phyloP scores from a whole-genome alignment of 2,888 invertebrate species.

The Euplexia lucipara region DNA sequence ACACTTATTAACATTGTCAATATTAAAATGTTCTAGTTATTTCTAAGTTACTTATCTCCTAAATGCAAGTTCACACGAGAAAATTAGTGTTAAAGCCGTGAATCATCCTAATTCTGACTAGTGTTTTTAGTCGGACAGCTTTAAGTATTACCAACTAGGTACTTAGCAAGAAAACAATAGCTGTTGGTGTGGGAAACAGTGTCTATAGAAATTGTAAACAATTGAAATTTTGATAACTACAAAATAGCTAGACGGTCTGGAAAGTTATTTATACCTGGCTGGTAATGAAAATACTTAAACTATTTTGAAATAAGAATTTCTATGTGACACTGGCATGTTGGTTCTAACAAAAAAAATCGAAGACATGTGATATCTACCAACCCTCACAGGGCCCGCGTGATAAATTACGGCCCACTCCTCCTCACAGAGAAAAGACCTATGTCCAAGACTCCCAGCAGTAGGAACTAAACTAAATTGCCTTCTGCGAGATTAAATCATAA shows the following conservation, averaged over 20 bases:
- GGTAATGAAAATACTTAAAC: not conserved
- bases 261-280: slow-evolving; percentile 7
- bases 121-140: slow-evolving; percentile 30
- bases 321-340: too few relatives aligned
- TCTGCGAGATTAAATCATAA: too few relatives aligned
- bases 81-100: slow-evolving; percentile 26
- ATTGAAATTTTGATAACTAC: slow-evolving; percentile 20
- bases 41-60: not conserved
- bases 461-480: too few relatives aligned
- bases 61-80: slow-evolving; percentile 49
- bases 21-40: not conserved
- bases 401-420: too few relatives aligned
- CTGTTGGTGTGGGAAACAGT: slow-evolving; percentile 62
- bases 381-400: too few relatives aligned
- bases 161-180: slow-evolving; percentile 60
- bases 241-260: slow-evolving; percentile 6
- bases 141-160: slow-evolving; percentile 37
- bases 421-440: too few relatives aligned
- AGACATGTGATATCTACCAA: too few relatives aligned
- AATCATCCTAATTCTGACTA: slow-evolving; percentile 61
- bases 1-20: too few relatives aligned
- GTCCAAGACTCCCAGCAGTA: too few relatives aligned
- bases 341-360: too few relatives aligned
- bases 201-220: slow-evolving; percentile 33
- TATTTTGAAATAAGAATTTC: too few relatives aligned